phyloP scores from a whole-genome alignment of 2,797 vertebrate species.

The Dipus sagitta region DNA sequence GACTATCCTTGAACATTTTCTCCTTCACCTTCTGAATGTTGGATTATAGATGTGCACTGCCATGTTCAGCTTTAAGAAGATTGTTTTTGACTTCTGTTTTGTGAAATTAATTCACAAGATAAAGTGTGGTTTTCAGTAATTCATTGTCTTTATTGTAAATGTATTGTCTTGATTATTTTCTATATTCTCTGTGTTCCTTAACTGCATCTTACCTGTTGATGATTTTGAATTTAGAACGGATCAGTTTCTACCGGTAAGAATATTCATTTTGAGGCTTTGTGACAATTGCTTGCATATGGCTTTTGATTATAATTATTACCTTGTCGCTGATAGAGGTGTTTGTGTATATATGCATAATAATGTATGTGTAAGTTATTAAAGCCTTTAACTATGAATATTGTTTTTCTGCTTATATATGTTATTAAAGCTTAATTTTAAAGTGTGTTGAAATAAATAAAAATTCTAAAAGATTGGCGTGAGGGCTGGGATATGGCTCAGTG shows the following conservation, averaged over 20 bases:
- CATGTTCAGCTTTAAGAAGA: too few species aligned
- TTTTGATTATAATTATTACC: conserved; percentile 37
- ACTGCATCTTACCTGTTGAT: conserved; percentile 94
- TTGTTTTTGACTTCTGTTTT: conserved; percentile 8
- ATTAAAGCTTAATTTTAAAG: conserved; percentile 36
- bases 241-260: conserved; percentile 96
- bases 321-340: background rate
- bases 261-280: conserved; percentile 53
- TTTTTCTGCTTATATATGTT: background rate
- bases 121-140: conserved; percentile 37
- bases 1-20: background rate
- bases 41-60: background rate
- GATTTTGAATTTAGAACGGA: conserved; percentile 99
- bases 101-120: conserved; percentile 50
- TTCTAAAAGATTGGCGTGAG: too few species aligned
- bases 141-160: conserved; percentile 36
- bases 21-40: background rate
- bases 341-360: background rate
- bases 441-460: background rate
- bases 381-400: too few species aligned
- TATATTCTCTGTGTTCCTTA: conserved; percentile 87
- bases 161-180: conserved; percentile 29
- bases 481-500: too few species aligned
- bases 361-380: background rate
- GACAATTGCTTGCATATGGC: conserved; percentile 19